phyloP scores from a whole-genome alignment of 2,113 vertebrate genomes.

The Willisornis vidua region DNA sequence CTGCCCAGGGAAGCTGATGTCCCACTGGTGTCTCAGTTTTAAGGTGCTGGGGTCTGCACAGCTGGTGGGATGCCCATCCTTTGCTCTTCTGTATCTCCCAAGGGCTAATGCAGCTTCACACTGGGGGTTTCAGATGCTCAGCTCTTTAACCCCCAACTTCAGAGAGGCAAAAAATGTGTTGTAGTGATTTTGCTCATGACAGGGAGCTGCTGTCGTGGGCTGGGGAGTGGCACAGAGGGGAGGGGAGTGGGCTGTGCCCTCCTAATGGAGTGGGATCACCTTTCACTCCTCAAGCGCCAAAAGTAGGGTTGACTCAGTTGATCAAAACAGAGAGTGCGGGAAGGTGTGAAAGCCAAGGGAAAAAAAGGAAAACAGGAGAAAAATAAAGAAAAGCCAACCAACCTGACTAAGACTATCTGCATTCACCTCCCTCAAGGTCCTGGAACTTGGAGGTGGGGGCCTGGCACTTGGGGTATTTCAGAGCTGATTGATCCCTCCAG shows the following conservation, averaged over 20 bases:
- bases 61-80: not conserved
- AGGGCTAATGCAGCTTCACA: not conserved
- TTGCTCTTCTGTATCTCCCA: not conserved
- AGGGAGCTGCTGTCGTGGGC: not conserved
- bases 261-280: not conserved
- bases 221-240: not conserved
- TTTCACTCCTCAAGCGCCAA: not conserved
- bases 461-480: accelerated
- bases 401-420: constrained; percentile 14
- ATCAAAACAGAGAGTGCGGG: constrained; percentile 64
- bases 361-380: not conserved
- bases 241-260: not conserved
- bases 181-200: accelerated
- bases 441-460: accelerated
- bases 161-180: not conserved
- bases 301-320: constrained; percentile 34
- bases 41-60: not conserved
- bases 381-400: constrained; percentile 14
- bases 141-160: not conserved
- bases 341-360: constrained; percentile 42
- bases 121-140: not conserved
- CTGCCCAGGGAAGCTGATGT: not conserved
- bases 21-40: not conserved
- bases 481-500: not conserved
- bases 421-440: accelerated